Base-by-base conservation (phyloP, 2,113 vertebrate genomes). In the Tragelaphus buxtoni region DNA sequence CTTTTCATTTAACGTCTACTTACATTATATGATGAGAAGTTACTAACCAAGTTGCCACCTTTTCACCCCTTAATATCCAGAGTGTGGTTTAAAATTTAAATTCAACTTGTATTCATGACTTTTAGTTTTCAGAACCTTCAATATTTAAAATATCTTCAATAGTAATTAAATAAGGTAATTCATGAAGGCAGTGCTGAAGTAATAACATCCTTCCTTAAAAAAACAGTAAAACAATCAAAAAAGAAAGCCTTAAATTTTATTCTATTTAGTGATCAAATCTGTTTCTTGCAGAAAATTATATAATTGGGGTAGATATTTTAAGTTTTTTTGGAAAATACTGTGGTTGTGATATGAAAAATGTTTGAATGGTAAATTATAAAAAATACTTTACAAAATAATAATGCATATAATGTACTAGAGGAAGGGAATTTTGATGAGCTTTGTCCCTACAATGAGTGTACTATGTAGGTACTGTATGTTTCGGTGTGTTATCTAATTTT, bases 1-100 rank as follows among this genome's bases (percentile, higher is more conserved):
- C n/a, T 45, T 97, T 94, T 94, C 51, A 84, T 89, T 97, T 86
- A 92, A 79, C 0, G 0, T 45, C 96, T 91, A 39, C 60, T 95
- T 94, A 76, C 45, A 69, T 92, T 86, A 53, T 77, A 51, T 61
- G 55, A 90, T 93, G 69, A 97, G 47, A 87, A 17, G 2, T 4
- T 81, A 45, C 6, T 63, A 86, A 87, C 13, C 32, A 39, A 51
- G 56, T 89, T 80, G 60, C 5, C 17, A 65, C 49, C 1, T 3
- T 94, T 39, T 82, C 3, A 18, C 7, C 51, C 13, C 9, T 56
- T 74, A 56, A 35, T 53, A 77, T 39, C 20, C 42, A 42, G 12
- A 32, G 28, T 79, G 14, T 3, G 45, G 7, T 94, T 91, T 93
- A 61, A 93, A 95, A 94, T 88, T 77, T 58, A 88, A 95, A 60